Conservation (phyloP, 2,113 vertebrate species). For the Pitta sordida region DNA sequence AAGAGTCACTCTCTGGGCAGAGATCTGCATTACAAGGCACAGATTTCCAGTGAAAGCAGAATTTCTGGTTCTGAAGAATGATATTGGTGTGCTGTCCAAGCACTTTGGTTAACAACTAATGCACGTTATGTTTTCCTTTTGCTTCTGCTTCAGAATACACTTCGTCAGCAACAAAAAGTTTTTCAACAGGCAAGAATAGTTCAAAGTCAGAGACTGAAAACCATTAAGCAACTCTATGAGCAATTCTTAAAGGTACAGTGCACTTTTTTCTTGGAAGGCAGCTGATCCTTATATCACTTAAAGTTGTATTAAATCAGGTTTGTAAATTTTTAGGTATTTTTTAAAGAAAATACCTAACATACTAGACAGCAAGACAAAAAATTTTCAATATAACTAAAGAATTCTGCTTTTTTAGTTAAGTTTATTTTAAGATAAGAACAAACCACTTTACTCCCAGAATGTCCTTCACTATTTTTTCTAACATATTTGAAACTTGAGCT, state of each 20-base stretch:
- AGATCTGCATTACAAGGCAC: neutral
- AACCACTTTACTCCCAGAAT: neutral
- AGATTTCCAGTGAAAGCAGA: neutral
- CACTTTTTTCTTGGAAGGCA: neutral
- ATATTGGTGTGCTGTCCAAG: neutral
- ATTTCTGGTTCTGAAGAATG: neutral
- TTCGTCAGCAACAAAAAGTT: conserved; percentile 90
- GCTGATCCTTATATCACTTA: neutral
- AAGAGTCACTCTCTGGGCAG: neutral
- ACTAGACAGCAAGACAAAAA: neutral
- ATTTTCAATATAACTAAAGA: neutral
- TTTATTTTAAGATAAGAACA: neutral
- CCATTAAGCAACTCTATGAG: conserved; percentile 86
- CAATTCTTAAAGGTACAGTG: conserved; percentile 86
- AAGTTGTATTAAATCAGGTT: neutral
- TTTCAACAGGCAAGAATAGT: conserved; percentile 88
- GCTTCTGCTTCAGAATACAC: conserved; percentile 77
- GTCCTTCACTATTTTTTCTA: neutral
- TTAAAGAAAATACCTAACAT: neutral
- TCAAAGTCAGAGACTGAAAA: conserved; percentile 90
- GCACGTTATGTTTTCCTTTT: neutral
- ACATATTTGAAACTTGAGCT: neutral
- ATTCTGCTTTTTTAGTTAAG: neutral
- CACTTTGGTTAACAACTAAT: neutral
- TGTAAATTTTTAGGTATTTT: neutral